Conservation (phyloP, 2,888 invertebrate species). For the Exephanes ischioxanthus region DNA sequence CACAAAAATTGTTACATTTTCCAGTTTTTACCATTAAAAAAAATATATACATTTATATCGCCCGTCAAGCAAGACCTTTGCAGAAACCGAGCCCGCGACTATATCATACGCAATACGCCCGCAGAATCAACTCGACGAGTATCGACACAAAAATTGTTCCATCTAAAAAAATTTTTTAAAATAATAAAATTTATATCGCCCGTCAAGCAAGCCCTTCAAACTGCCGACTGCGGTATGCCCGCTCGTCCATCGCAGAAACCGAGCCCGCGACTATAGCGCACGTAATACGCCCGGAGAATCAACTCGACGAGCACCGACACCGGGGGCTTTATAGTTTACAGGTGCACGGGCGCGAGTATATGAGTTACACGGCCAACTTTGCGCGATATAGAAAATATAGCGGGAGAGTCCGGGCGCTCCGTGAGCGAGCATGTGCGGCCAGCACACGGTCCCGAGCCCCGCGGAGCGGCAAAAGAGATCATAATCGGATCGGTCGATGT, state of each 20-base stretch:
- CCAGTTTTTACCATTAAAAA: background rate
- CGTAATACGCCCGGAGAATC: constrained; percentile 36
- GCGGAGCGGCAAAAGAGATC: constrained; percentile 64
- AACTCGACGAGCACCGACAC: constrained; percentile 19
- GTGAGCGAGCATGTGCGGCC: constrained; percentile 36
- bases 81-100: background rate
- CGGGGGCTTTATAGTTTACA: constrained; percentile 49
- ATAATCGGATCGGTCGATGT: constrained; percentile 69
- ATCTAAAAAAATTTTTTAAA: too few relatives aligned
- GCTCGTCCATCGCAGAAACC: background rate
- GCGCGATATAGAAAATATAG: constrained; percentile 9
- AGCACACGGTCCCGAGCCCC: constrained; percentile 32
- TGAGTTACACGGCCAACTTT: background rate
- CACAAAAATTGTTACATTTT: background rate
- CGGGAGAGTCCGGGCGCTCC: constrained; percentile 16
- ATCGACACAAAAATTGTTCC: too few relatives aligned
- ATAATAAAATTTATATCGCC: background rate
- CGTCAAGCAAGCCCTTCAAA: background rate
- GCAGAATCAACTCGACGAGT: background rate
- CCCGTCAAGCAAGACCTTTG: background rate
- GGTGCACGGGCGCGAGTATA: constrained; percentile 52
- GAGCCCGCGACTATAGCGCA: background rate
- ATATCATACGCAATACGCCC: constrained; percentile 6
- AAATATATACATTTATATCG: background rate
- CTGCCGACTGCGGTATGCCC: background rate